These are phyloP conservation scores for Sebastes ruberrimus DNA, from an alignment of 2,797 vertebrate species.

Conservation along the genomic window DNA sequence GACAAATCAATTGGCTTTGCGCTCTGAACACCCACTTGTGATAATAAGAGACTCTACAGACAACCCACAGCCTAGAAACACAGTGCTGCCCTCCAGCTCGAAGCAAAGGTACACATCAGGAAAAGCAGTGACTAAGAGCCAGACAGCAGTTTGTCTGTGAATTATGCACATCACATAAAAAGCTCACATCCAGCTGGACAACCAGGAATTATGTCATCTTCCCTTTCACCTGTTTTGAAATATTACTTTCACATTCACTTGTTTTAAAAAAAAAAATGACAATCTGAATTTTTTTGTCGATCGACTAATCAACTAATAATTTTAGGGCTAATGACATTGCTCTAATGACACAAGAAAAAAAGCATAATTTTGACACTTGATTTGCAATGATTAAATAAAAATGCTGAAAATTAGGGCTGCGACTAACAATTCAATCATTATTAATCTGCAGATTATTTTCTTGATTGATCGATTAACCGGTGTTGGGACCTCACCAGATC, in stretches of 20 bases:
- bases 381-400: background rate
- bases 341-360: background rate
- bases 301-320: background rate
- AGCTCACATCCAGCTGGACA: constrained; percentile 7
- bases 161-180: constrained; percentile 41
- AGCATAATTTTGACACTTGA: background rate
- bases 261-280: background rate
- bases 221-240: background rate
- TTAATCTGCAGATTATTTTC: background rate
- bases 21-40: constrained; percentile 80
- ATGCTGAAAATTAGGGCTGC: background rate
- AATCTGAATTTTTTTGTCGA: background rate
- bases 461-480: background rate
- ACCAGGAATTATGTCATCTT: background rate
- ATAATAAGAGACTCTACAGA: constrained; percentile 81
- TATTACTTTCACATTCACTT: background rate
- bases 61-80: constrained; percentile 63
- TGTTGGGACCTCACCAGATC: too few relatives aligned
- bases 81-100: constrained; percentile 56
- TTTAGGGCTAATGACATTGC: background rate
- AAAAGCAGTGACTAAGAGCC: constrained; percentile 53
- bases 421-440: background rate
- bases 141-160: constrained; percentile 52
- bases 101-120: constrained; percentile 50
- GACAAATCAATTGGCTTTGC: constrained; percentile 83